Base-by-base conservation (phyloP, 2,113 vertebrate genomes). In the Malurus alboscapulatus region DNA sequence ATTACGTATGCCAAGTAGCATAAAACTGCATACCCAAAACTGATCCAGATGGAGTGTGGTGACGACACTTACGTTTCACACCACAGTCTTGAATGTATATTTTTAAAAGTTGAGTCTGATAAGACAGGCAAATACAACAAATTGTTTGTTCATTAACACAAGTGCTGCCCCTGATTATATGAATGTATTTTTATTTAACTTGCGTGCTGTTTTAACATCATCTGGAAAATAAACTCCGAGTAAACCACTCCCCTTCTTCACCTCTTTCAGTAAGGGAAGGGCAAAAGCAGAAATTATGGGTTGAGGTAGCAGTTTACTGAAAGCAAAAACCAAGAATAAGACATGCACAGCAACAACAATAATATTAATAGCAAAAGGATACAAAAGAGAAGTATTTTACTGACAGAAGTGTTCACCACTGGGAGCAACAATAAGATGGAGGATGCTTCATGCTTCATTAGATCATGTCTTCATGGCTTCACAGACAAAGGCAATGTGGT, bases 381-480 rank as follows among this genome's bases (percentile, higher is more conserved):
- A 44, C 7, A 45, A 59, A 44, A 51, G 26, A 30, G 5, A 36
- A 36, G 7, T 59, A 5, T 45, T 59, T 45, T 51, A 32, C 17
- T 32, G 26, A 10, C 32, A 38, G 51, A 7, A 1, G 6, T 38
- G 12, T 59, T 59, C 14, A 38, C 32, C 32, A 10, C 36, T 59
- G 32, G 45, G 7, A 17, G 10, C 36, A 44, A 26, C 26, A 36
- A 8, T 50, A 14, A 26, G 17, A 44, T 51, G 53, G 20, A 34
- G 9, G 17, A 26, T 4, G 8, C 20, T 85, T 75, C 44, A 38
- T 38, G 38, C 38, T 38, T 38, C 11, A 17, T 12, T 6, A 67
- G 53, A 32, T 10, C 0, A 0, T 50, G 32, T 85, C 21, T 2
- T 0, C 27, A 22, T 44, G 45, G 66, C 26, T 71, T 61, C 20